phyloP scores from a whole-genome alignment of 2,113 vertebrate species.

The Silurus meridionalis region DNA sequence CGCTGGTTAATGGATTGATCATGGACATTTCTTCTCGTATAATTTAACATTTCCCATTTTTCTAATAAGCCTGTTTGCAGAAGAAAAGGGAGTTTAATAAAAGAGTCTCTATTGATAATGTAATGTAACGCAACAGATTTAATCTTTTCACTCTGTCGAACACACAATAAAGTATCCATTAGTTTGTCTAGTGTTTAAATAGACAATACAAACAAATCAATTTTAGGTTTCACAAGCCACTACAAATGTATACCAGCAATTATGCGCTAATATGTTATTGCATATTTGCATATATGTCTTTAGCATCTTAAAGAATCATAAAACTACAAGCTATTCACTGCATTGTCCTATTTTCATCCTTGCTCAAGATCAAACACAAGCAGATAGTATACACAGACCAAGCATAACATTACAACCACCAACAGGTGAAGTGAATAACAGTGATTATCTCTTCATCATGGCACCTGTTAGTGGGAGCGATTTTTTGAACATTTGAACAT shows the following conservation, averaged over 20 bases:
- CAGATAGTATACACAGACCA: neutral
- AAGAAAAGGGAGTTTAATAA: conserved; percentile 12
- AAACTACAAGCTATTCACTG: neutral
- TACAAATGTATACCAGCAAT: neutral
- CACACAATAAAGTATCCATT: neutral
- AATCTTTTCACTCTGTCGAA: neutral
- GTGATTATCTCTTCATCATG: too few relatives aligned
- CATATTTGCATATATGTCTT: neutral
- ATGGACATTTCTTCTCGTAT: neutral
- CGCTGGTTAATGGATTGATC: conserved; percentile 7
- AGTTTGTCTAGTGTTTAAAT: neutral
- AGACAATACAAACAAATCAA: neutral
- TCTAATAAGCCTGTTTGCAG: neutral
- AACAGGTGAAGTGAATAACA: too few relatives aligned
- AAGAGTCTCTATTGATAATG: neutral
- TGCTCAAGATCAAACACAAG: neutral
- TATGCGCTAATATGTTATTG: neutral
- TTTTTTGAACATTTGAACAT: too few relatives aligned
- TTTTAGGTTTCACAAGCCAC: neutral
- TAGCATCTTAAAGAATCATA: neutral
- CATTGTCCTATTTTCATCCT: neutral
- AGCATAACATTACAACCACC: too few relatives aligned
- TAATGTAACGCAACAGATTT: neutral
- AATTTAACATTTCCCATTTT: neutral
- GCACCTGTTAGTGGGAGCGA: too few relatives aligned